phyloP scores from a whole-genome alignment of 2,113 vertebrate species.

The Anguilla japonica region DNA sequence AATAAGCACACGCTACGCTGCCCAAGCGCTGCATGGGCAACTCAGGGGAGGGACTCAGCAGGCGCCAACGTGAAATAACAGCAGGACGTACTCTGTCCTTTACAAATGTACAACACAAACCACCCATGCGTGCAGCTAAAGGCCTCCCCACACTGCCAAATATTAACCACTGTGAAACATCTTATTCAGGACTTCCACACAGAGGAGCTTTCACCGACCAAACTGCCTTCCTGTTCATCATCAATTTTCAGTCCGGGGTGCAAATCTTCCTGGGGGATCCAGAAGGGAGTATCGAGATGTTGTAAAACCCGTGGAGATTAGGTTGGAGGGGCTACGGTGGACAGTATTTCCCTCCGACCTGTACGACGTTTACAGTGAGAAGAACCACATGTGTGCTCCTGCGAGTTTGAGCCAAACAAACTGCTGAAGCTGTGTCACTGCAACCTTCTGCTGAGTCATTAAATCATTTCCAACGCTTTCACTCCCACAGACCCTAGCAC shows the following conservation, averaged over 20 bases:
- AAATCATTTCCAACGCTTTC: neutral
- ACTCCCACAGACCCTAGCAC: neutral
- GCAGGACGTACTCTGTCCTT: neutral
- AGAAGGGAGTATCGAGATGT: no score
- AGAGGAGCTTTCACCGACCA: neutral
- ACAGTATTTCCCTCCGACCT: neutral
- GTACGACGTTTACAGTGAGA: neutral
- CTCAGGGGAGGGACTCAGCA: neutral
- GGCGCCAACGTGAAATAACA: neutral
- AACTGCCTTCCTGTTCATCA: neutral
- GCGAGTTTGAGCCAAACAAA: neutral
- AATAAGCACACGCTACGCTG: neutral
- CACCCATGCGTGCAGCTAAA: neutral
- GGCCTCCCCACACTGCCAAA: neutral
- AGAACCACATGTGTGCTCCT: neutral
- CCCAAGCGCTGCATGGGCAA: neutral
- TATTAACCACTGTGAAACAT: neutral
- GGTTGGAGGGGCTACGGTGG: neutral
- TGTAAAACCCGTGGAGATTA: neutral
- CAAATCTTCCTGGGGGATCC: no score
- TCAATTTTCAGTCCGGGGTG: neutral
- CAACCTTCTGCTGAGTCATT: neutral
- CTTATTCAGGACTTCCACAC: neutral
- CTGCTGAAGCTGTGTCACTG: neutral
- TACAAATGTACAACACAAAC: neutral